Conservation (phyloP, 2,113 vertebrate genomes). For the Zootoca vivipara region DNA sequence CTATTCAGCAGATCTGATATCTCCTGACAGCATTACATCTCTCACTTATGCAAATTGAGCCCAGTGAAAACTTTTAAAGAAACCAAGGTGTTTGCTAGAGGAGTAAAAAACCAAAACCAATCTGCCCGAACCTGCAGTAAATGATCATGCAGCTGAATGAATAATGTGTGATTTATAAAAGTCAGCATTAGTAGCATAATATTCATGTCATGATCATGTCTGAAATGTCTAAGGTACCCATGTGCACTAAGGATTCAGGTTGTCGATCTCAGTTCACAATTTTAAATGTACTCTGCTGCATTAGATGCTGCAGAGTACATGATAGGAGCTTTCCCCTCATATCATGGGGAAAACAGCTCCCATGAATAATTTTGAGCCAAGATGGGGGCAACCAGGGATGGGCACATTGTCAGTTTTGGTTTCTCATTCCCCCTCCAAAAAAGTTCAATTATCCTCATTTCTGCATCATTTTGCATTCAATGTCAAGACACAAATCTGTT, state of each 20-base stretch:
- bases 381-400: not conserved
- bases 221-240: not conserved
- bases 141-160: not conserved
- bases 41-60: not conserved
- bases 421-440: no score
- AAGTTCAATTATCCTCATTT: no score
- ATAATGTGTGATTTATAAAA: not conserved
- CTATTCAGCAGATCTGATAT: slow-evolving; percentile 14
- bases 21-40: not conserved
- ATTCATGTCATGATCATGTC: not conserved
- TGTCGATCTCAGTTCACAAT: not conserved
- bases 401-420: no score
- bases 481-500: no score
- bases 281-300: not conserved
- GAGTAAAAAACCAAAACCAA: not conserved
- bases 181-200: not conserved
- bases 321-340: no score
- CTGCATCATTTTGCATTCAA: no score
- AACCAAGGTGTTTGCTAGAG: not conserved
- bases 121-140: not conserved
- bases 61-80: slow-evolving; percentile 1
- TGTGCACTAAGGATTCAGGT: not conserved
- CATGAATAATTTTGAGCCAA: not conserved
- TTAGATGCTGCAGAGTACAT: not conserved
- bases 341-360: no score